Evolutionary conservation across 2,888 invertebrate genomes (phyloP), one percentile per base, ranked within the genome.

Genomic region (Nemurella pictetii): DNA sequence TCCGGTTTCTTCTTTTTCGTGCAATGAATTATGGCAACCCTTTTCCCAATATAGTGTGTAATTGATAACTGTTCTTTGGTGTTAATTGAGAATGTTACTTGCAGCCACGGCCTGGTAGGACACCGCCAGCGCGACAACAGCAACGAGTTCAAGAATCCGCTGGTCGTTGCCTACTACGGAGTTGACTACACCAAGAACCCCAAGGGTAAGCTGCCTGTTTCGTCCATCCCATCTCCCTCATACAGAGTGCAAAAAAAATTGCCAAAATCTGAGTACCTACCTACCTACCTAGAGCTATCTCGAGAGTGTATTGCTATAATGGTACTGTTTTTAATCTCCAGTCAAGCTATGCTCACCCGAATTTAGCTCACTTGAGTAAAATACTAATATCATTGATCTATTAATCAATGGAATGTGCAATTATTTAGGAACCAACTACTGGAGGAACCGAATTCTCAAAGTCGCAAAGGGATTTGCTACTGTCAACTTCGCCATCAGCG

Each of bases 161-260:
- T 98, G 86, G 93, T 99, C 77, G 95, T 97, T 84, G 99, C 96
- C 32, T 99, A 97, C 91, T 99, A 95, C 91, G 93, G 93, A 87
- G 98, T 99, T 15, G 99, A 99, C 91, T 99, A 99, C 89, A 93
- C 95, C 32, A 99, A 98, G 92, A 99, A 99, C 91, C 93, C 95
- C 29, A 99, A 99, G 91, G 99, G 93, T 90, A 90, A 85, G 84
- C 75, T n/a, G 2, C 25, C 25, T 73, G n/a, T 25, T 73, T 73
- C n/a, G 73, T 20, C 73, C n/a, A 73, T 0, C n/a, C n/a, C 1
- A 73, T n/a, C 73, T 73, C 25, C 73, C 2, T 73, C 25, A 25
- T 73, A 0, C 0, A n/a, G 20, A n/a, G 1, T 73, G 73, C 73
- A 73, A 0, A 73, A n/a, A 25, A 73, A 73, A 4, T 1, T 73